Percentiles rank a stretch among this genome's conserved stretches.
phyloP scores from a whole-genome alignment of 1,140 invertebrate genomes.

The Ceratosolen fusciceps region DNA sequence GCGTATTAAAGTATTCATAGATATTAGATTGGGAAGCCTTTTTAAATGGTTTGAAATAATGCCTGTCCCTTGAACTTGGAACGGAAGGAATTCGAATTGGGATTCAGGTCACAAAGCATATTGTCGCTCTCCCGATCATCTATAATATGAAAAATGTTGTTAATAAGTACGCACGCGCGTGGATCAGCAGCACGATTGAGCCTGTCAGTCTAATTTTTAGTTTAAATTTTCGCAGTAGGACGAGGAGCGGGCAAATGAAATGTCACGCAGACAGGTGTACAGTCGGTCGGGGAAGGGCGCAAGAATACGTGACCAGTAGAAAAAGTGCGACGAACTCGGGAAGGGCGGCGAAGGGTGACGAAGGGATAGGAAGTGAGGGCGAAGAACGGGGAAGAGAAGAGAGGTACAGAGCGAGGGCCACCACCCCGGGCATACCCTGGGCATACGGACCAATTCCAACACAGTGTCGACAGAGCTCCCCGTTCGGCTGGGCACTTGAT shows the following conservation, averaged over 20 bases:
- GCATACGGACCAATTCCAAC: background rate
- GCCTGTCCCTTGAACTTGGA: background rate
- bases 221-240: too few relatives aligned
- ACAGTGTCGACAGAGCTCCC: background rate
- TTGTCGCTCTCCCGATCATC: background rate
- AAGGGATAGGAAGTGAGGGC: too few relatives aligned
- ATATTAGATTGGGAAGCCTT: background rate
- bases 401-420: too few relatives aligned
- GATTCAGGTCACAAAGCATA: background rate
- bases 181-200: too few relatives aligned
- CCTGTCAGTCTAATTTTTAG: too few relatives aligned
- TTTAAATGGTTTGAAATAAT: background rate
- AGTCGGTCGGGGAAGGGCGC: too few relatives aligned
- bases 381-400: too few relatives aligned
- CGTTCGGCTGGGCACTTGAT: conserved; percentile 58
- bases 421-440: too few relatives aligned
- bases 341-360: too few relatives aligned
- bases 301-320: too few relatives aligned
- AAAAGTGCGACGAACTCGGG: too few relatives aligned
- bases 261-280: background rate
- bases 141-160: background rate
- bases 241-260: background rate
- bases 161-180: background rate
- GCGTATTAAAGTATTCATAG: background rate
- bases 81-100: background rate